These are phyloP conservation scores for Pipistrellus pygmaeus DNA, from an alignment of 2,797 vertebrate species.

Conservation along the genomic window DNA sequence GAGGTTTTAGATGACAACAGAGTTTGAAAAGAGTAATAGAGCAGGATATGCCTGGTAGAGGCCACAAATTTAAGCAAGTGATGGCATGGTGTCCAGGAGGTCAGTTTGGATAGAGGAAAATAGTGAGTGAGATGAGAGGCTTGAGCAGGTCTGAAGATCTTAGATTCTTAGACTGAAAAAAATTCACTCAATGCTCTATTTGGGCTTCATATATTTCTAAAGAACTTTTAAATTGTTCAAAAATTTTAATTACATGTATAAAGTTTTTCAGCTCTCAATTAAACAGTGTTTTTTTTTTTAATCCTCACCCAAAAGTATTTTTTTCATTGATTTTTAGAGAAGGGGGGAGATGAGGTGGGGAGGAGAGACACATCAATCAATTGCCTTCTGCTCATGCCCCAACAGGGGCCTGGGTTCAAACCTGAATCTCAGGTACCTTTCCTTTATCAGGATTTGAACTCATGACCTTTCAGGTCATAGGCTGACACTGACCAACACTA, in stretches of 20 bases:
- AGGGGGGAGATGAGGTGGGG: rapidly evolving
- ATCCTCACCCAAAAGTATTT: no score
- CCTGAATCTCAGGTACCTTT: no score
- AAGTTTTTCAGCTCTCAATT: background rate
- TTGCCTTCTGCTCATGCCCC: no score
- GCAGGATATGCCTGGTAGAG: background rate
- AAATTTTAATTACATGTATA: background rate
- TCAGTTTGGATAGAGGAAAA: background rate
- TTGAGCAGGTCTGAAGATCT: background rate
- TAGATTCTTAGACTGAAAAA: background rate
- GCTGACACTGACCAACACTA: no score
- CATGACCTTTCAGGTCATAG: no score
- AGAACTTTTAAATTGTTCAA: conserved; percentile 2
- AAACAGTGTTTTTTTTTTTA: background rate
- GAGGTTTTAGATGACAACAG: background rate
- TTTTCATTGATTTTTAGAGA: no score
- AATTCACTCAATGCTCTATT: background rate
- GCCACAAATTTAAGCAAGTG: background rate
- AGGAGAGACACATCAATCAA: no score
- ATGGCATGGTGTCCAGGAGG: background rate
- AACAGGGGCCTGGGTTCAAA: no score
- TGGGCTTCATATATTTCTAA: background rate
- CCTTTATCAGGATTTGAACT: no score
- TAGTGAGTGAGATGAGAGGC: background rate
- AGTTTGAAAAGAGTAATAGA: background rate